Percentiles rank a stretch among this genome's conserved stretches.
Evolutionary conservation across 2,888 invertebrate species (phyloP).

Genomic region (Himalopsyche kuldschensis): DNA sequence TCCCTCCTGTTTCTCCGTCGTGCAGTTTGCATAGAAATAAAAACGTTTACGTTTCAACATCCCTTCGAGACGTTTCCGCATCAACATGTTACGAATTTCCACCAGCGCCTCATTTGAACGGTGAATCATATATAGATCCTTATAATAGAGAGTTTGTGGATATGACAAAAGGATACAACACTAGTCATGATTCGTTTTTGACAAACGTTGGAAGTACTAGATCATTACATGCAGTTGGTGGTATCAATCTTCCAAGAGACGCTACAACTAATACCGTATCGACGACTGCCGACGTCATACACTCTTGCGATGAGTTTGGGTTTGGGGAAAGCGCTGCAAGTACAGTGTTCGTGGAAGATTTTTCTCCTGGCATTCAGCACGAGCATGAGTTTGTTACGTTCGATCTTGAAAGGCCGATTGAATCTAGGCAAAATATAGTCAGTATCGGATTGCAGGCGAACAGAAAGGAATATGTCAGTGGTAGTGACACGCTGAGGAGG

Average conservation of each 20-base stretch:
- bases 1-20: constrained; percentile 48
- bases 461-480: constrained; percentile 48
- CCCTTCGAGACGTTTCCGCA: constrained; percentile 61
- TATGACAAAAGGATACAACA: constrained; percentile 58
- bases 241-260: constrained; percentile 56
- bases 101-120: constrained; percentile 65
- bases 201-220: constrained; percentile 31
- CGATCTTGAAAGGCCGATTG: constrained; percentile 63
- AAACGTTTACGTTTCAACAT: constrained; percentile 57
- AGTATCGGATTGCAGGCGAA: constrained; percentile 49
- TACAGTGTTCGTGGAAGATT: constrained; percentile 49
- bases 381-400: constrained; percentile 73
- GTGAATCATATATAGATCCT: constrained; percentile 57
- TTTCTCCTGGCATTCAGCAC: constrained; percentile 58
- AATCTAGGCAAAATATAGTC: constrained; percentile 45
- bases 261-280: constrained; percentile 71
- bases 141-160: constrained; percentile 44
- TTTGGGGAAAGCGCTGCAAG: constrained; percentile 29
- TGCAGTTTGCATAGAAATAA: constrained; percentile 60
- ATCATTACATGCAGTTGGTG: constrained; percentile 31
- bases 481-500: constrained; percentile 32
- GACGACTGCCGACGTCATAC: constrained; percentile 64
- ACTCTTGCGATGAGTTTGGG: constrained; percentile 48
- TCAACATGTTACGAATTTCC: constrained; percentile 66
- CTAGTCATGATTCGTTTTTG: constrained; percentile 39